Base-by-base conservation (phyloP, 2,888 invertebrate genomes). In the Corbicula japonica region DNA sequence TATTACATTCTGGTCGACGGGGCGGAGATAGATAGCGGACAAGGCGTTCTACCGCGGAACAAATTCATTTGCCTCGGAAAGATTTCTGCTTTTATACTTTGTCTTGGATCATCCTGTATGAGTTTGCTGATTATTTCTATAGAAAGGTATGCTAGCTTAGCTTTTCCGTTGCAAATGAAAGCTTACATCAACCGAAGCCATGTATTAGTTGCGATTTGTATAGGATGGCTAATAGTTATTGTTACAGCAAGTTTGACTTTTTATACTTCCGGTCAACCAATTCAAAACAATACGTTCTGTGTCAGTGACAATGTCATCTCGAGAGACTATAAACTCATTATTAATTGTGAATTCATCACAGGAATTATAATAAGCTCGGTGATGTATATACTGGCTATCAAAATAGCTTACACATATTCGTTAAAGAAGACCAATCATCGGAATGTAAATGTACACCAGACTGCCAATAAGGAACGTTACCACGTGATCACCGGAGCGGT, bases 41-140 rank as follows among this genome's bases (percentile, higher is more conserved):
- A 60, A 32, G 60, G 60, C 34, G 38, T 60, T 15, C 4, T 60
- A 60, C 21, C 38, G 38, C 2, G 12, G 23, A 60, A 34, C 23
- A 61, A 61, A 61, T 61, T 41, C 23, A 15, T 30, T 1, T 61
- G 61, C 44, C 38, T 61, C 23, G 44, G 26, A 61, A 44, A 44
- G 28, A 2, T 46, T 1, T 10, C 44, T 21, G 26, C n/a, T 1
- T 61, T 44, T 61, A 28, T 61, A 1, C 21, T 61, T 12, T 44
- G 61, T 28, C 21, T 61, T 1, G 61, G 61, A 26, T 44, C 61
- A 3, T 61, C 61, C 6, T 44, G 61, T n/a, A n/a, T 44, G 15
- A 28, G 30, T 18, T 15, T 61, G 1, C n/a, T 61, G 28, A 3
- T 21, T 44, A 61, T 61, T 28, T 61, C 61, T 18, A 61, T 61